These are phyloP conservation scores for Argentina silus DNA, from an alignment of 2,797 vertebrate species.

Conservation along the genomic window DNA sequence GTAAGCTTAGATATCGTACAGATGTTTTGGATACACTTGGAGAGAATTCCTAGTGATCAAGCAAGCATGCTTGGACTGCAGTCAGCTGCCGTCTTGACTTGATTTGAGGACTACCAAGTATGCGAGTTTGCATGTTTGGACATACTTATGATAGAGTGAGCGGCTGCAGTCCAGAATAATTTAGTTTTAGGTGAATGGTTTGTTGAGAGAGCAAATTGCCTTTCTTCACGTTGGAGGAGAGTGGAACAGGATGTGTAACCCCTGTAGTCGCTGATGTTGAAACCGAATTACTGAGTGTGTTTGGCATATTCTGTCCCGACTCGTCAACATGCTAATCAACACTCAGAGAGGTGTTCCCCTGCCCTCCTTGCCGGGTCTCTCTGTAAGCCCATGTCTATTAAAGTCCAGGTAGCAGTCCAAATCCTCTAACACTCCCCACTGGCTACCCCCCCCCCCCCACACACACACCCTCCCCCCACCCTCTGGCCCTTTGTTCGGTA, in stretches of 20 bases:
- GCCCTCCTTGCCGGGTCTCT: neutral
- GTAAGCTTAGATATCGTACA: too few species aligned
- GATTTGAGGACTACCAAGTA: too few species aligned
- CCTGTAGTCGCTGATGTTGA: slow-evolving; percentile 15
- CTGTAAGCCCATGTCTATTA: neutral
- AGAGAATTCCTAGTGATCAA: too few species aligned
- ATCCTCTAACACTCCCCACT: too few species aligned
- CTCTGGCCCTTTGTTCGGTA: neutral
- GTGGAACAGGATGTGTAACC: neutral
- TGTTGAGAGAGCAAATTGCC: neutral
- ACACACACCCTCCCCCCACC: neutral
- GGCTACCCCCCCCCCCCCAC: too few species aligned
- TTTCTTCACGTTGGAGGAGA: neutral
- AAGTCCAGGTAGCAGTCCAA: too few species aligned
- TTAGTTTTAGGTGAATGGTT: neutral
- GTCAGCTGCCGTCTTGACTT: too few species aligned
- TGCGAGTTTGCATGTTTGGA: too few species aligned
- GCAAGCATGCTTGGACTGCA: too few species aligned
- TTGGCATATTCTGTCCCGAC: slow-evolving; percentile 24
- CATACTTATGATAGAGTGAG: too few species aligned
- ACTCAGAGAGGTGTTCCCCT: slow-evolving; percentile 6
- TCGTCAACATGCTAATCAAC: slow-evolving; percentile 15
- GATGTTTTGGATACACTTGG: too few species aligned
- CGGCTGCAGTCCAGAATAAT: neutral
- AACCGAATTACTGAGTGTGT: slow-evolving; percentile 14